Base-by-base conservation (phyloP, 2,797 vertebrate genomes). In the Clarias pachynema region DNA sequence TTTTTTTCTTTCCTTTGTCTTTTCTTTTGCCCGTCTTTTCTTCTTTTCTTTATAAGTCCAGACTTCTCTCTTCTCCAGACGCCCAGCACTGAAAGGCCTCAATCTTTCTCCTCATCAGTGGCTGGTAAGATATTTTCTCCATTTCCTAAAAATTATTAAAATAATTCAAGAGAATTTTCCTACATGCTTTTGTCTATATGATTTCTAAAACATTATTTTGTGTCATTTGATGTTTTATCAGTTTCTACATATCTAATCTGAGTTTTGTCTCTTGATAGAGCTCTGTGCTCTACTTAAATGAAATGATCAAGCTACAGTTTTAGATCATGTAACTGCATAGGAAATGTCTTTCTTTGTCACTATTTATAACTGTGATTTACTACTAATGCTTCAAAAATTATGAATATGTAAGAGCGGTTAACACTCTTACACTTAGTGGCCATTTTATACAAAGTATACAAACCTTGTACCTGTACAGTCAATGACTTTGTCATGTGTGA, bases 11-110 rank as follows among this genome's bases (percentile, higher is more conserved):
- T 34, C 0, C 73, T 24, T 63, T 40, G 31, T 37, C 15, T 68
- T 63, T 73, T 1, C 65, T 0, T 85, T 79, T 37, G 26, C 3
- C 34, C 72, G 16, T 22, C 4, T 53, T 79, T 56, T 77, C 31
- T 40, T 14, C 4, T 44, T 86, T 60, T 77, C 86, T 88, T 70
- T 73, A 31, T 80, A 75, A 2, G 24, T 89, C 87, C 78, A 72
- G 1, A 81, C 63, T 85, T 83, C 79, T 86, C 18, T 83, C 49
- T 57, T 29, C 53, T 68, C 82, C 84, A 90, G 89, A 56, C 69
- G 16, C 87, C 86, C 72, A 72, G 59, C 14, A 74, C 82, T 29
- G 63, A 85, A 84, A 34, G 24, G 26, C 83, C 72, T 26, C 24
- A 70, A 68, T 16, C n/a, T 63, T 78, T 63, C 56, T 37, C 80